phyloP scores from a whole-genome alignment of 2,113 vertebrate genomes.

The Perognathus longimembris region DNA sequence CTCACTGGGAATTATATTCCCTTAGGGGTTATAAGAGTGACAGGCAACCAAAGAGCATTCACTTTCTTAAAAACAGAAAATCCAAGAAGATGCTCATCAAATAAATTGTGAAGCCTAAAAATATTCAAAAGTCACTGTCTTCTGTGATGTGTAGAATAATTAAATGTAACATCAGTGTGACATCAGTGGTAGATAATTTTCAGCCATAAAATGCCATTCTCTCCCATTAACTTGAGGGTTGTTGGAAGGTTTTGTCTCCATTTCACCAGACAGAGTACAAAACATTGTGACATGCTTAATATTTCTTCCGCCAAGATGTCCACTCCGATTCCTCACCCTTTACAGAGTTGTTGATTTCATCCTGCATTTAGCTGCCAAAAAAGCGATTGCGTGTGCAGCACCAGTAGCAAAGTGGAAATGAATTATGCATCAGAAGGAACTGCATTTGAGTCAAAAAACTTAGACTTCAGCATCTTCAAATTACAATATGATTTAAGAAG shows the following conservation, averaged over 20 bases:
- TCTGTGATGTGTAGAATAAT: slow-evolving; percentile 84
- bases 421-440: slow-evolving; percentile 89
- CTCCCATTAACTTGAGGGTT: slow-evolving; percentile 84
- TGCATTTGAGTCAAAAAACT: slow-evolving; percentile 88
- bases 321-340: slow-evolving; percentile 89
- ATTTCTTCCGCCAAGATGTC: slow-evolving; percentile 89
- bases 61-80: slow-evolving; percentile 46
- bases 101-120: slow-evolving; percentile 70
- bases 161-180: slow-evolving; percentile 84
- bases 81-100: slow-evolving; percentile 65
- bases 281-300: slow-evolving; percentile 91
- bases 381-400: slow-evolving; percentile 85
- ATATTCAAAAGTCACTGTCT: slow-evolving; percentile 75
- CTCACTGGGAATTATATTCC: slow-evolving; percentile 4
- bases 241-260: slow-evolving; percentile 85
- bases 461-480: slow-evolving; percentile 90
- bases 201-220: slow-evolving; percentile 84
- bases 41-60: not conserved
- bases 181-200: slow-evolving; percentile 85
- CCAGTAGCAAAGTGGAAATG: slow-evolving; percentile 89
- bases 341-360: slow-evolving; percentile 90
- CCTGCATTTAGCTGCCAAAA: slow-evolving; percentile 89
- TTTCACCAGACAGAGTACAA: slow-evolving; percentile 88
- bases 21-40: not conserved
- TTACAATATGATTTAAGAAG: slow-evolving; percentile 90